Percentiles rank a stretch among this genome's conserved stretches.
phyloP scores from a whole-genome alignment of 1,140 invertebrate genomes.

The Lordiphosa mommai region DNA sequence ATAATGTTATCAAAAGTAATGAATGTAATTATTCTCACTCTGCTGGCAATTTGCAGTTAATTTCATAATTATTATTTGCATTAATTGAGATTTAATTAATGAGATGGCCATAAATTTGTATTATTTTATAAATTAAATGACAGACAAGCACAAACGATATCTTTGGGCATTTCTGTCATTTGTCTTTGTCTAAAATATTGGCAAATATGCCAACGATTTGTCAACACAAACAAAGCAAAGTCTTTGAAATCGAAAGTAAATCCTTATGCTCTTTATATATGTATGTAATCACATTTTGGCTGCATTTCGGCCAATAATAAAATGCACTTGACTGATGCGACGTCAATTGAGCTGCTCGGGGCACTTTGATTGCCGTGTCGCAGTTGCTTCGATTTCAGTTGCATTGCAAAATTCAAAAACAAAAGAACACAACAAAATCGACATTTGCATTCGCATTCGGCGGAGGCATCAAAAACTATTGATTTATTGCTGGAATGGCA shows the following conservation, averaged over 20 bases:
- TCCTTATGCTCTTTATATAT: background rate
- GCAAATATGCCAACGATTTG: slow-evolving; percentile 61
- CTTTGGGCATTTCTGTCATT: slow-evolving; percentile 23
- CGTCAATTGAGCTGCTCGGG: slow-evolving; percentile 38
- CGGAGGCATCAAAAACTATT: slow-evolving; percentile 55
- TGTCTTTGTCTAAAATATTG: slow-evolving; percentile 22
- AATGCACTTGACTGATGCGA: slow-evolving; percentile 34
- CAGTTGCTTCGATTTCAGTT: slow-evolving; percentile 56
- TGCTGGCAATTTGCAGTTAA: slow-evolving; percentile 27
- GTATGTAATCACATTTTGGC: slow-evolving; percentile 41
- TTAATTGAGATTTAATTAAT: slow-evolving; percentile 23
- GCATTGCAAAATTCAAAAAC: slow-evolving; percentile 63
- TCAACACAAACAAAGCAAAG: slow-evolving; percentile 34
- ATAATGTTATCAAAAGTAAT: slow-evolving; percentile 7
- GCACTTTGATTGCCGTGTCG: slow-evolving; percentile 67
- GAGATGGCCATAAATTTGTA: slow-evolving; percentile 11
- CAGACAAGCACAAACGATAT: background rate
- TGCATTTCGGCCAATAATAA: slow-evolving; percentile 8
- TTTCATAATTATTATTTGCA: slow-evolving; percentile 27
- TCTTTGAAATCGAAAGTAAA: slow-evolving; percentile 60
- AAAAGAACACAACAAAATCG: slow-evolving; percentile 39
- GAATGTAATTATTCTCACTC: slow-evolving; percentile 23
- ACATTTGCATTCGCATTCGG: slow-evolving; percentile 9
- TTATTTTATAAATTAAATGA: slow-evolving; percentile 14
- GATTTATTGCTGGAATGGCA: slow-evolving; percentile 63